Conservation (phyloP, 2,113 vertebrate species). For the Oxyura jamaicensis region DNA sequence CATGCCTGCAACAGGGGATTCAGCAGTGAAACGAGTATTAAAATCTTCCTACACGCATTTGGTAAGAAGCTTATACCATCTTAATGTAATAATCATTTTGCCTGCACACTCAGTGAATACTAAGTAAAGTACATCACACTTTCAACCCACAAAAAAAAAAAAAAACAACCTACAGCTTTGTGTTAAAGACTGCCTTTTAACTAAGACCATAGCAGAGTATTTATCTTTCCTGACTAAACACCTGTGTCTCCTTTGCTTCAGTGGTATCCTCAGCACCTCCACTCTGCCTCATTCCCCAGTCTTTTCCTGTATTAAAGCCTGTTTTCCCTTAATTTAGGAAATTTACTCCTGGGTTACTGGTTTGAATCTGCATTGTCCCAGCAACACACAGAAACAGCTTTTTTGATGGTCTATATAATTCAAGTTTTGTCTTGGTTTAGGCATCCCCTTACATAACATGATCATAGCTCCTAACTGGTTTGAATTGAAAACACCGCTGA, state of each 20-base stretch:
- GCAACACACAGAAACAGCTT: neutral
- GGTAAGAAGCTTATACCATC: neutral
- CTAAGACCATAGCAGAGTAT: neutral
- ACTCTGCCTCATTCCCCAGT: neutral
- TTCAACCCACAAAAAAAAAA: neutral
- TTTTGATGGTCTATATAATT: neutral
- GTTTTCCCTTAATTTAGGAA: neutral
- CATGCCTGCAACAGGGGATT: neutral
- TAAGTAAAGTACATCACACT: neutral
- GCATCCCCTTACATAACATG: neutral
- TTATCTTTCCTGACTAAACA: neutral
- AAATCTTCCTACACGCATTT: neutral
- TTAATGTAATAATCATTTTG: accelerated
- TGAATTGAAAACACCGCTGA: neutral
- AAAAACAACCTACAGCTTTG: neutral
- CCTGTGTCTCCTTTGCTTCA: neutral
- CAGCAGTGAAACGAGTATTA: neutral
- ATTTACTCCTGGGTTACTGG: neutral
- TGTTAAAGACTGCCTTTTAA: neutral
- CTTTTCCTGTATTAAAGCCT: neutral
- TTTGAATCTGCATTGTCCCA: neutral
- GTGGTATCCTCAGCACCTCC: neutral
- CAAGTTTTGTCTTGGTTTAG: neutral
- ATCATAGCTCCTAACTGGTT: neutral
- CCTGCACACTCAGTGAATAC: neutral